Evolutionary conservation across 2,888 invertebrate species (phyloP).

Genomic region (Ophraella communa): DNA sequence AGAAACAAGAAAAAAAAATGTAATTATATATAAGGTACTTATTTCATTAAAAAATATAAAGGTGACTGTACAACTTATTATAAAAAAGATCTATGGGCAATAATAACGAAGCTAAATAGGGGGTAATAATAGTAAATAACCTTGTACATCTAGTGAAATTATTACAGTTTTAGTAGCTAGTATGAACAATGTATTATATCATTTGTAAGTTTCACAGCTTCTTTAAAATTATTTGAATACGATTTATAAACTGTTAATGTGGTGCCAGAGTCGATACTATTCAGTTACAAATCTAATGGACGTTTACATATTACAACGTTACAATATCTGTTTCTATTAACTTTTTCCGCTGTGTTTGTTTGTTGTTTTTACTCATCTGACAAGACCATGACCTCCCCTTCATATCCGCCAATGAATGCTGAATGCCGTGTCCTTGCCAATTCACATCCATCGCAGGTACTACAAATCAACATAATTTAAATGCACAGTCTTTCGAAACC

Average conservation of each 20-base stretch:
- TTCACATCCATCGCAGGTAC: constrained; percentile 12
- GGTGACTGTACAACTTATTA: too few relatives aligned
- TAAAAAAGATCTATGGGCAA: too few relatives aligned
- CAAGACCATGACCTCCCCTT: background rate
- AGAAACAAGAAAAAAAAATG: too few relatives aligned
- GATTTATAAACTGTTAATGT: background rate
- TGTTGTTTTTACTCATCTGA: background rate
- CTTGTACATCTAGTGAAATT: too few relatives aligned
- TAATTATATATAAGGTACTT: too few relatives aligned
- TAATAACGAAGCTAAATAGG: too few relatives aligned
- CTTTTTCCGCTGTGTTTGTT: background rate
- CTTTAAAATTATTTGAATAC: too few relatives aligned
- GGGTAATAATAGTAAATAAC: too few relatives aligned
- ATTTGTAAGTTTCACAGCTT: too few relatives aligned
- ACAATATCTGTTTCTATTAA: background rate
- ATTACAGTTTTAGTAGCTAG: too few relatives aligned
- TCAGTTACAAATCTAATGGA: background rate
- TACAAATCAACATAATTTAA: constrained; percentile 16
- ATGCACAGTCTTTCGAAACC: constrained; percentile 2
- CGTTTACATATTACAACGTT: background rate
- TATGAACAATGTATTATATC: too few relatives aligned
- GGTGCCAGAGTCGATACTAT: background rate
- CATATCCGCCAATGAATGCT: constrained; percentile 7
- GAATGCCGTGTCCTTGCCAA: constrained; percentile 14
- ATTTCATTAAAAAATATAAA: too few relatives aligned